These are phyloP conservation scores for Eupithecia tripunctaria DNA, from an alignment of 2,888 invertebrate species.

Conservation along the genomic window DNA sequence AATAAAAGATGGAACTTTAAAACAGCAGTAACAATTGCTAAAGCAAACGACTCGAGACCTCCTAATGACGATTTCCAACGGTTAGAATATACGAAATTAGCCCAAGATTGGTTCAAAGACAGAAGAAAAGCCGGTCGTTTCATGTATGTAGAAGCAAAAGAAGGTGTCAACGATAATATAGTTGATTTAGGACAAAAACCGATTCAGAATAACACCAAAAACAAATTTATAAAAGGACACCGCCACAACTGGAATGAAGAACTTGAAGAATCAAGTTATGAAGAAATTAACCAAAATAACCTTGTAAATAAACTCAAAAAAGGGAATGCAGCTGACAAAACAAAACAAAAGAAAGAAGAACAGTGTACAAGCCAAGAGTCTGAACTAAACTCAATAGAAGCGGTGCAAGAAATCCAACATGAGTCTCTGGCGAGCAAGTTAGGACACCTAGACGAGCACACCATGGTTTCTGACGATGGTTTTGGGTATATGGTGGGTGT, in stretches of 20 bases:
- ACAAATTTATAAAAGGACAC: background rate
- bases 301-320: background rate
- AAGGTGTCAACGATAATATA: background rate
- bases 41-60: background rate
- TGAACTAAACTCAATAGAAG: background rate
- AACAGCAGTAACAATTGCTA: background rate
- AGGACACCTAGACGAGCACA: conserved; percentile 48
- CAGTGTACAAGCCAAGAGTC: background rate
- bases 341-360: background rate
- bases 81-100: background rate
- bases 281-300: background rate
- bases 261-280: background rate
- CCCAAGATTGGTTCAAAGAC: background rate
- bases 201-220: background rate
- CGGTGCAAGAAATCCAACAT: background rate
- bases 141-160: background rate
- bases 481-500: conserved; percentile 73
- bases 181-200: background rate
- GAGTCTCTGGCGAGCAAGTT: background rate
- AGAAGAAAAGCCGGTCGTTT: background rate
- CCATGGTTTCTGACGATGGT: conserved; percentile 55
- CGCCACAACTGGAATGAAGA: background rate
- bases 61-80: background rate
- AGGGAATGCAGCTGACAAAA: background rate
- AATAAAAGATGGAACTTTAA: background rate